phyloP scores from a whole-genome alignment of 37 sponge, comb jelly and placozoan species.

The Cladorhizidae sp. region DNA sequence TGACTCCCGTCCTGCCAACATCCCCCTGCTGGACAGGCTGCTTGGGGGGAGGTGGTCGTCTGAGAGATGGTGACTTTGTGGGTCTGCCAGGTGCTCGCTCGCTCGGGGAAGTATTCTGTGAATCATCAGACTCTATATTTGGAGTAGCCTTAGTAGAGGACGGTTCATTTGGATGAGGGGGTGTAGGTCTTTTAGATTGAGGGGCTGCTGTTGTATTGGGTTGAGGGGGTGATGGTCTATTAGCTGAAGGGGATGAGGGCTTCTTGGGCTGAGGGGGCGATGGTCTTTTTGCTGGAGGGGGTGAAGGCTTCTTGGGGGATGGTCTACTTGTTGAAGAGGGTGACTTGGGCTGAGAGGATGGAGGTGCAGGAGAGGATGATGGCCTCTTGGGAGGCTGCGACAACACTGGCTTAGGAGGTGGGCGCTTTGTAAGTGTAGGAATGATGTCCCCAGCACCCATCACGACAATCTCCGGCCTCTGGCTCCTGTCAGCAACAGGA shows the following conservation, averaged over 20 bases:
- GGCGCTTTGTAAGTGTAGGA: too few relatives aligned
- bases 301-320: not conserved
- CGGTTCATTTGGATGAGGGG: not conserved
- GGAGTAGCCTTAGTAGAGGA: not conserved
- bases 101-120: not conserved
- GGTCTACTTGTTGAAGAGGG: too few relatives aligned
- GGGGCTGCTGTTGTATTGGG: too few relatives aligned
- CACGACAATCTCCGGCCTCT: too few relatives aligned
- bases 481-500: too few relatives aligned
- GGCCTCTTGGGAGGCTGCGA: not conserved
- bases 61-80: not conserved
- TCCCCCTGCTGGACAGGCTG: not conserved
- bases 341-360: not conserved
- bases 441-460: too few relatives aligned
- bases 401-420: too few relatives aligned
- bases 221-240: too few relatives aligned
- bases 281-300: conserved; percentile 3
- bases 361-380: conserved; percentile 1
- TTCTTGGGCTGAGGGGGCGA: not conserved
- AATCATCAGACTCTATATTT: not conserved
- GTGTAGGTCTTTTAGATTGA: not conserved
- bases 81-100: not conserved
- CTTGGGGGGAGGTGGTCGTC: conserved; percentile 14
- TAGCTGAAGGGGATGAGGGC: too few relatives aligned
- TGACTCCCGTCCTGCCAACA: not conserved